A percentile compares a stretch with the other conserved stretches of the same genome.
phyloP scores from a whole-genome alignment of 2,113 vertebrate species.

The Cochlearius cochlearius region DNA sequence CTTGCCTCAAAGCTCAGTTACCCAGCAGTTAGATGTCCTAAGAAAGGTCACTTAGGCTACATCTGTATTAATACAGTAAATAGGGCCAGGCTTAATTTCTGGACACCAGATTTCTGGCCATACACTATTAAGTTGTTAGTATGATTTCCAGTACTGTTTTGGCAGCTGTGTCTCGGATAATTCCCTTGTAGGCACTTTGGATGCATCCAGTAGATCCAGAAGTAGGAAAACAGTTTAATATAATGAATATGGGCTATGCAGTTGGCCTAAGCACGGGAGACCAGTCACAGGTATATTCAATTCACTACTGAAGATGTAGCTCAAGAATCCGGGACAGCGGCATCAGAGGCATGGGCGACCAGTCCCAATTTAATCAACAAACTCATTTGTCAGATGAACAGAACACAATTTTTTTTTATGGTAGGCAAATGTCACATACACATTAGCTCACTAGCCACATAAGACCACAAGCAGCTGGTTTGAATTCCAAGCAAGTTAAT shows the following conservation, averaged over 20 bases:
- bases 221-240: neutral
- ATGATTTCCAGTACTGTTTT: neutral
- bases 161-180: neutral
- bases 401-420: neutral
- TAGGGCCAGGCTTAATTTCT: neutral
- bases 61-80: neutral
- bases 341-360: neutral
- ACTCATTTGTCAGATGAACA: neutral
- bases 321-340: neutral
- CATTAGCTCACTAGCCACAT: neutral
- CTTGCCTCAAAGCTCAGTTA: neutral
- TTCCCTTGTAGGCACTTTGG: neutral
- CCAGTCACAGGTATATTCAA: neutral
- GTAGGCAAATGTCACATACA: neutral
- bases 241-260: neutral
- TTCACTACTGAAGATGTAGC: neutral
- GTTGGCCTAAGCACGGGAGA: neutral
- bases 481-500: constrained; percentile 10
- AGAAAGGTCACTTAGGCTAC: neutral
- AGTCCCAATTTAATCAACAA: neutral
- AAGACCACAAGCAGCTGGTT: neutral
- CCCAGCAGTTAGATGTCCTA: neutral
- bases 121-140: neutral
- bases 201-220: neutral
- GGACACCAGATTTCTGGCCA: neutral